Evolutionary conservation across 2,797 vertebrate genomes (phyloP).

Genomic region (Anabas testudineus): DNA sequence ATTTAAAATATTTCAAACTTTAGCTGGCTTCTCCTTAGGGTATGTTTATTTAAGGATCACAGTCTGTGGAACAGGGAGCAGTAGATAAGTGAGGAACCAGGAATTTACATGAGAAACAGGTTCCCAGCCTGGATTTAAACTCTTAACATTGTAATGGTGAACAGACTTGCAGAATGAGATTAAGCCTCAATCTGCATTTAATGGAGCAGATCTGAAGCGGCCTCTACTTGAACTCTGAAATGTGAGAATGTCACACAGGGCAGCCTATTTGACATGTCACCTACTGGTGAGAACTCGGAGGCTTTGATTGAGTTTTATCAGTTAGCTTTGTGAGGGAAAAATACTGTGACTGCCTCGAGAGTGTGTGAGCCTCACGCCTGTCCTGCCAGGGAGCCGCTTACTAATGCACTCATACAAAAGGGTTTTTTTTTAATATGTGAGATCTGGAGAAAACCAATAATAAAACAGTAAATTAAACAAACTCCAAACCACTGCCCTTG

Average conservation of each 20-base stretch:
- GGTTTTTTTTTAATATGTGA: background rate
- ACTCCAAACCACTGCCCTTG: background rate
- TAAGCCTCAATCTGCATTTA: conserved; percentile 86
- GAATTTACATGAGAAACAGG: conserved; percentile 87
- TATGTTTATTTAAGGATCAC: conserved; percentile 80
- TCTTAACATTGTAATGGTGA: conserved; percentile 86
- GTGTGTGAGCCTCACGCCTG: conserved; percentile 41
- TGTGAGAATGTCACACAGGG: conserved; percentile 86
- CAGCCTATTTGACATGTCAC: conserved; percentile 83
- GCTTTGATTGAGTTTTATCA: conserved; percentile 85
- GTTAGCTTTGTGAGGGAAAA: conserved; percentile 78
- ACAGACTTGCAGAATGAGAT: conserved; percentile 85
- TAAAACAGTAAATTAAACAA: background rate
- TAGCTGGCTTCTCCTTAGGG: conserved; percentile 34
- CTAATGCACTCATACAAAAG: conserved; percentile 5
- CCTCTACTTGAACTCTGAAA: conserved; percentile 87
- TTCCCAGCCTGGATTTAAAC: conserved; percentile 83
- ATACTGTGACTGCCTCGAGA: conserved; percentile 47
- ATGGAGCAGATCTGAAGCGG: conserved; percentile 84
- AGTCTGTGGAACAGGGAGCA: conserved; percentile 70
- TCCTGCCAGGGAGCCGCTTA: conserved; percentile 17
- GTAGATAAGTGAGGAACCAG: conserved; percentile 67
- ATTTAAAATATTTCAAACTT: conserved; percentile 20
- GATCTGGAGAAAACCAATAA: conserved; percentile 25
- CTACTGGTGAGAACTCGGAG: conserved; percentile 78